phyloP scores from a whole-genome alignment of 2,888 invertebrate genomes.

The Drosophila cognata region DNA sequence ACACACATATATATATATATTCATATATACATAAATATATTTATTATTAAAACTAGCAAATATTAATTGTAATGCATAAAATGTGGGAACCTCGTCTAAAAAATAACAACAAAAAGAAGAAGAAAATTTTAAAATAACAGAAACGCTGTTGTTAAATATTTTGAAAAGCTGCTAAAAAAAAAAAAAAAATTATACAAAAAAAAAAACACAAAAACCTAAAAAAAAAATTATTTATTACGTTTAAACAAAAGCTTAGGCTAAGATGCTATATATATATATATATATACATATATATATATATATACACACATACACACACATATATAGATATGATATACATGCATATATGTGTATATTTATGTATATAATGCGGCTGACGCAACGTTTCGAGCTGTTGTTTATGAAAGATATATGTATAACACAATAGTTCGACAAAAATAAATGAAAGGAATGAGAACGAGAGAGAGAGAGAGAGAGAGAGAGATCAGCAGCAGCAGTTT shows the following conservation, averaged over 20 bases:
- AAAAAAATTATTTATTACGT: slow-evolving; percentile 66
- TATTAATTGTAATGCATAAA: slow-evolving; percentile 71
- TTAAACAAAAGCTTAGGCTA: slow-evolving; percentile 56
- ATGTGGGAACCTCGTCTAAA: slow-evolving; percentile 63
- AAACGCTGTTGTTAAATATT: slow-evolving; percentile 72
- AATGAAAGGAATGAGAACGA: neutral
- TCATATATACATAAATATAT: slow-evolving; percentile 64
- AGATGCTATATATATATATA: slow-evolving; percentile 32
- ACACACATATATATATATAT: slow-evolving; percentile 41
- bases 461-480: neutral
- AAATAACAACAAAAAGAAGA: slow-evolving; percentile 23
- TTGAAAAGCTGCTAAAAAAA: slow-evolving; percentile 61
- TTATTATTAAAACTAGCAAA: slow-evolving; percentile 78
- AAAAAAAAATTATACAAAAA: slow-evolving; percentile 31
- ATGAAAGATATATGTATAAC: slow-evolving; percentile 58
- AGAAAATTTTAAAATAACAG: slow-evolving; percentile 47
- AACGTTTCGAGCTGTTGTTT: slow-evolving; percentile 68
- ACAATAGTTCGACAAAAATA: slow-evolving; percentile 30
- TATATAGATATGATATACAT: slow-evolving; percentile 21
- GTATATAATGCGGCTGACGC: slow-evolving; percentile 34
- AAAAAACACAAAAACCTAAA: slow-evolving; percentile 12
- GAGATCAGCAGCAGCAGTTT: slow-evolving; percentile 45
- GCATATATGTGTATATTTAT: slow-evolving; percentile 16
- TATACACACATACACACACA: slow-evolving; percentile 20
- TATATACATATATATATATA: slow-evolving; percentile 10